Evolutionary conservation across 2,113 vertebrate species (phyloP), one percentile per base, ranked within the genome.

Genomic region (Phocoena phocoena): DNA sequence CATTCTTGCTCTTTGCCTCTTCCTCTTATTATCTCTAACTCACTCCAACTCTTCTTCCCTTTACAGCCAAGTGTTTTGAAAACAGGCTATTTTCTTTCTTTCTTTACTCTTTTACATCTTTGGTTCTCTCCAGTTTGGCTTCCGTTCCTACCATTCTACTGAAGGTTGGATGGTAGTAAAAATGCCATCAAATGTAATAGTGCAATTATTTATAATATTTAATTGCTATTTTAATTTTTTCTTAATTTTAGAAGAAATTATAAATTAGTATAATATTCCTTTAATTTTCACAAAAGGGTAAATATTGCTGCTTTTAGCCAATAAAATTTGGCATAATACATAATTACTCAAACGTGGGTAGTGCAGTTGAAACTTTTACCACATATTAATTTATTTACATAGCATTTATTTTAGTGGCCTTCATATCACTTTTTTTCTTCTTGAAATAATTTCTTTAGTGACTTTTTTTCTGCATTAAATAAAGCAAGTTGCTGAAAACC

Each of bases 391-490:
- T 85, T 73, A 73, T 93, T 79, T 84, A 73, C 0, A 80, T 86
- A 79, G 8, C 44, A 73, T 90, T 73, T 85, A 87, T 83, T 71
- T 87, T 93, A 91, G 58, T 76, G 60, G 80, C 63, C 18, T 91
- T 62, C 33, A 38, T 44, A 44, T 79, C 10, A 28, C 36, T 68
- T 71, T 73, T 83, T 62, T 73, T 79, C 81, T 88, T 60, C 62
- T 23, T 53, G 28, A 85, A 85, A 41, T 65, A 88, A 91, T 88
- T 71, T 71, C 36, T 67, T 60, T 67, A 62, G 31, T 80, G n/a
- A 31, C 82, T 95, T 93, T 47, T 90, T 90, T 82, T 44, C 70
- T 79, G 38, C 70, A 73, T 71, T 90, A 79, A 86, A 58, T 80
- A 77, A 95, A 87, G 23, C 36, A 84, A 70, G n/a, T 88, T 83